Evolutionary conservation across 2,797 vertebrate species (phyloP), one percentile per base, ranked within the genome.

Genomic region (Ctenosaura bakeri): DNA sequence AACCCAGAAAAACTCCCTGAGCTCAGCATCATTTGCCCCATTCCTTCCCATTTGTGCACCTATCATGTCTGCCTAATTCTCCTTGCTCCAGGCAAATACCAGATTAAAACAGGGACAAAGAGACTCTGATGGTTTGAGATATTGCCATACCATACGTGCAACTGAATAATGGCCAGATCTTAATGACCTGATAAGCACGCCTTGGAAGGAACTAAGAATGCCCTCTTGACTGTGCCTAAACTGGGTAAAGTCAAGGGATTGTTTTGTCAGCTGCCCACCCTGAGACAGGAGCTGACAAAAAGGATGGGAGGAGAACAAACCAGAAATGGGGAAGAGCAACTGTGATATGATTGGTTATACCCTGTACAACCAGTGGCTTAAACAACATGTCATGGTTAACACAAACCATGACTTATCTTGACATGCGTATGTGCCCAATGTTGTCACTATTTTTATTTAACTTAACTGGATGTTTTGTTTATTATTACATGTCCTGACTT

Each of bases 1-100:
- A n/a, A 50, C 20, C 52, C 38, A 59, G 50, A 59, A 50, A 86
- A 81, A 22, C 38, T 42, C 46, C 64, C 78, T 1, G 24, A 82
- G 42, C 71, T 56, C 29, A 76, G 80, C 85, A 83, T 82, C 46
- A 64, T 86, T 71, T 73, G 29, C 54, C 18, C 79, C 12, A n/a
- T 90, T 90, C 59, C 62, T 76, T 84, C 79, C 83, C 42, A 7
- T 80, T 88, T 73, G 16, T 13, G 59, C 62, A 66, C 84, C 90
- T 77, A 35, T 3, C 20, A 16, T 8, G 82, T 54, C 62, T 77
- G 56, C 14, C 7, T n/a, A 42, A 38, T 13, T 29, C 29, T 32
- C 66, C 66, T 10, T 66, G 20, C 59, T 62, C 35, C 52, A 71
- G 80, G 81, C 85, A 85, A 83, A 73, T 29, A 1, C 42, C 42